Conservation (phyloP, 2,888 invertebrate species). For the Pandemis heparana region DNA sequence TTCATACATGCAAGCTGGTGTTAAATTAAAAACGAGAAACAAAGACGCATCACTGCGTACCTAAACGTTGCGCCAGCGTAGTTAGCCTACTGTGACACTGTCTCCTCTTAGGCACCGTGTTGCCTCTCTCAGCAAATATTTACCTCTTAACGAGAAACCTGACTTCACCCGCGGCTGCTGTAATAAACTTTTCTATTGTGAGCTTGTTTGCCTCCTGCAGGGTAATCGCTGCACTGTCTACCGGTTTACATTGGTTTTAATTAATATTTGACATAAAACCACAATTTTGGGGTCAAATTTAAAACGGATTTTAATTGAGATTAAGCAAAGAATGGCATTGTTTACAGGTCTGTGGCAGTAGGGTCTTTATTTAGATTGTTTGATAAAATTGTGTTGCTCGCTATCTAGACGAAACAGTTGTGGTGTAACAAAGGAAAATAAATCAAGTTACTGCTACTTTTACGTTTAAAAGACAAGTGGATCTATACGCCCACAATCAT, state of each 20-base stretch:
- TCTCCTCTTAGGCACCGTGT: conserved; percentile 57
- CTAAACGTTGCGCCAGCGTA: not conserved
- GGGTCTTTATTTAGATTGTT: not conserved
- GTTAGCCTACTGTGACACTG: conserved; percentile 16
- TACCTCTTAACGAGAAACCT: conserved; percentile 80
- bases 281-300: conserved; percentile 10
- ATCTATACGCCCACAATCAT: no score
- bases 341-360: not conserved
- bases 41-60: no score
- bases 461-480: no score
- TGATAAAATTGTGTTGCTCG: not conserved
- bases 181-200: conserved; percentile 82
- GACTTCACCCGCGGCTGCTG: conserved; percentile 73
- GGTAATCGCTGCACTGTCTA: conserved; percentile 58
- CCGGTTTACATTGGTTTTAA: conserved; percentile 60
- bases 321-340: not conserved
- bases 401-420: not conserved
- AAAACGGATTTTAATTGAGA: conserved; percentile 17
- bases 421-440: not conserved
- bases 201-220: conserved; percentile 56
- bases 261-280: conserved; percentile 53
- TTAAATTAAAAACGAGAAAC: no score
- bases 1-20: no score
- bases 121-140: conserved; percentile 75
- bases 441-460: no score